These are phyloP conservation scores for Copidosoma aretas DNA, from an alignment of 2,888 invertebrate genomes.

Conservation along the genomic window DNA sequence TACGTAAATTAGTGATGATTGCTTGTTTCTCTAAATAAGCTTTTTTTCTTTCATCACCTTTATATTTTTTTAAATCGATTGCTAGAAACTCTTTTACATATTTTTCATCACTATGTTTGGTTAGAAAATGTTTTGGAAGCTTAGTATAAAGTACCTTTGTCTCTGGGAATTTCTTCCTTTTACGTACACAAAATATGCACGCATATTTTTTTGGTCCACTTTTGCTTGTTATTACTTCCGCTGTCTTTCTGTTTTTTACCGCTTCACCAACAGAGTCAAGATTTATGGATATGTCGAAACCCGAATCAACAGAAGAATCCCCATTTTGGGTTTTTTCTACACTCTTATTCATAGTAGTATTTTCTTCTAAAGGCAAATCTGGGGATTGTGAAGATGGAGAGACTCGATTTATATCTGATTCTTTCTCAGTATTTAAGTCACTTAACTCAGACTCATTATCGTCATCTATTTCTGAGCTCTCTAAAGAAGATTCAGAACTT, in stretches of 20 bases:
- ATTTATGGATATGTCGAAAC: too few relatives aligned
- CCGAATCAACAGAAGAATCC: too few relatives aligned
- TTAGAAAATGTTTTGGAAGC: not conserved
- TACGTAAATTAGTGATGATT: not conserved
- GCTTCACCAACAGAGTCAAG: too few relatives aligned
- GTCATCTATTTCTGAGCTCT: too few relatives aligned
- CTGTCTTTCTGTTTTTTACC: not conserved
- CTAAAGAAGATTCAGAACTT: too few relatives aligned
- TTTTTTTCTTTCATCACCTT: not conserved
- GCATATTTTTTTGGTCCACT: slow-evolving; percentile 6
- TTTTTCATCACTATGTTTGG: not conserved
- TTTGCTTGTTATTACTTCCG: slow-evolving; percentile 16
- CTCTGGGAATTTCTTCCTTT: not conserved
- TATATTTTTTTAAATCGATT: not conserved
- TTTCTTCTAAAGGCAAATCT: too few relatives aligned
- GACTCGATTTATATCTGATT: too few relatives aligned
- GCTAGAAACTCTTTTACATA: not conserved
- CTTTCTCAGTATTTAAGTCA: too few relatives aligned
- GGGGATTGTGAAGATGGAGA: too few relatives aligned
- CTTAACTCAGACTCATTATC: too few relatives aligned
- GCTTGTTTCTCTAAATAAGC: not conserved
- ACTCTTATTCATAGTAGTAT: too few relatives aligned
- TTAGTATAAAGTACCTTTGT: not conserved
- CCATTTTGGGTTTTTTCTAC: too few relatives aligned
- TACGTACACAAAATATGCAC: slow-evolving; percentile 13